Percentiles rank a stretch among this genome's conserved stretches.
These are phyloP conservation scores for Agrilus cyanescens DNA, from an alignment of 2,888 invertebrate genomes.

Conservation along the genomic window DNA sequence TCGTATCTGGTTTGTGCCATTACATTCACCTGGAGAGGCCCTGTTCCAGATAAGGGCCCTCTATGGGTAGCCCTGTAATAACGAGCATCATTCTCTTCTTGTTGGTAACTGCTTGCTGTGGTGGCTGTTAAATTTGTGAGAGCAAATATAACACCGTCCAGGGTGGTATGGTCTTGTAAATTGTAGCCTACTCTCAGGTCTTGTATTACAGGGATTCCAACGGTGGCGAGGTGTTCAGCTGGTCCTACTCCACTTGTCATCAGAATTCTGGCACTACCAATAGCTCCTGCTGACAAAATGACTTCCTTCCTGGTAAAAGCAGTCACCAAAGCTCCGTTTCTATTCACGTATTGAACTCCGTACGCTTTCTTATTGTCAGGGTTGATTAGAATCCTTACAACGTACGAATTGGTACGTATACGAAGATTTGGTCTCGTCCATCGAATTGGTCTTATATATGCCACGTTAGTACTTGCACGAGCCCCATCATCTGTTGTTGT, in stretches of 20 bases:
- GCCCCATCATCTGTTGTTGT: slow-evolving; percentile 47
- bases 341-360: slow-evolving; percentile 40
- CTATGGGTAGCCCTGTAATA: slow-evolving; percentile 32
- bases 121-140: slow-evolving; percentile 46
- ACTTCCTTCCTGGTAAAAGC: slow-evolving; percentile 47
- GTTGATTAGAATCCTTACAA: slow-evolving; percentile 47
- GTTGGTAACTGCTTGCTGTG: slow-evolving; percentile 30
- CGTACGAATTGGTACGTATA: slow-evolving; percentile 41
- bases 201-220: slow-evolving; percentile 44
- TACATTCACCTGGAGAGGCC: slow-evolving; percentile 44
- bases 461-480: slow-evolving; percentile 49
- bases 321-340: slow-evolving; percentile 35
- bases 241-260: slow-evolving; percentile 59
- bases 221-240: slow-evolving; percentile 37
- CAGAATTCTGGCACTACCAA: slow-evolving; percentile 51
- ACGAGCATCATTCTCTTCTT: slow-evolving; percentile 35
- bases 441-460: slow-evolving; percentile 55
- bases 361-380: slow-evolving; percentile 36
- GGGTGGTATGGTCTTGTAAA: slow-evolving; percentile 62
- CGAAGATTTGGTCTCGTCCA: slow-evolving; percentile 39
- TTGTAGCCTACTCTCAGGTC: slow-evolving; percentile 61
- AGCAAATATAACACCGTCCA: slow-evolving; percentile 43
- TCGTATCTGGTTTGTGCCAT: slow-evolving; percentile 49
- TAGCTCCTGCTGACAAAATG: slow-evolving; percentile 44
- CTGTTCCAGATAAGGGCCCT: slow-evolving; percentile 44